phyloP scores from a whole-genome alignment of 2,113 vertebrate species.

The Calidris pugnax region DNA sequence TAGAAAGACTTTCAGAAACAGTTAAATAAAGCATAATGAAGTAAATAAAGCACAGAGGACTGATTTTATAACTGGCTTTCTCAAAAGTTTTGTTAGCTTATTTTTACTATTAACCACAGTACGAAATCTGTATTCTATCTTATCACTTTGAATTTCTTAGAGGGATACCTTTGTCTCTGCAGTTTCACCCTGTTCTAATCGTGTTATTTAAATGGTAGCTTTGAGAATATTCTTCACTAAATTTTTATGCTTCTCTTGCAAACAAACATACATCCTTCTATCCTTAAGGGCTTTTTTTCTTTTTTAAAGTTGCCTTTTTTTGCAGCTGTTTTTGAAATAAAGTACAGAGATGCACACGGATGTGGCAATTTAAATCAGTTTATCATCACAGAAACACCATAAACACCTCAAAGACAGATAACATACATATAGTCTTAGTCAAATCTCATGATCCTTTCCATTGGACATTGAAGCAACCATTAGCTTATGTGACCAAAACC shows the following conservation, averaged over 20 bases:
- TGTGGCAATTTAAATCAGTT: neutral
- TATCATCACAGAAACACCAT: neutral
- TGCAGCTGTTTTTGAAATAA: neutral
- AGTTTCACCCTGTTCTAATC: neutral
- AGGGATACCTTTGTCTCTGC: neutral
- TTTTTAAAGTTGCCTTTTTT: neutral
- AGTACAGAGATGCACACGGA: neutral
- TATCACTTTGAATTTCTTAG: neutral
- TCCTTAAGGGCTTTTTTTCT: neutral
- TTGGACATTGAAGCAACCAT: neutral
- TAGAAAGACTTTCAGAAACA: neutral
- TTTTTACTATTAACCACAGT: neutral
- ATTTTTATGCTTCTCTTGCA: neutral
- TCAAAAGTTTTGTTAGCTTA: neutral
- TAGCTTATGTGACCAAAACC: neutral
- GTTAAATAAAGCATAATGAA: neutral
- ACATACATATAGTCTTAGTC: neutral
- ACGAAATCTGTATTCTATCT: neutral
- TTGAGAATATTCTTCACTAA: neutral
- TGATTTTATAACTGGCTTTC: neutral
- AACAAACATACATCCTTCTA: neutral
- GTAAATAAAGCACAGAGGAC: neutral
- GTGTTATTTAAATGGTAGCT: neutral
- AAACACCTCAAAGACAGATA: neutral
- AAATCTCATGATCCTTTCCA: neutral